Evolutionary conservation across 2,797 vertebrate species (phyloP), one percentile per base, ranked within the genome.

Genomic region (Furcifer pardalis): DNA sequence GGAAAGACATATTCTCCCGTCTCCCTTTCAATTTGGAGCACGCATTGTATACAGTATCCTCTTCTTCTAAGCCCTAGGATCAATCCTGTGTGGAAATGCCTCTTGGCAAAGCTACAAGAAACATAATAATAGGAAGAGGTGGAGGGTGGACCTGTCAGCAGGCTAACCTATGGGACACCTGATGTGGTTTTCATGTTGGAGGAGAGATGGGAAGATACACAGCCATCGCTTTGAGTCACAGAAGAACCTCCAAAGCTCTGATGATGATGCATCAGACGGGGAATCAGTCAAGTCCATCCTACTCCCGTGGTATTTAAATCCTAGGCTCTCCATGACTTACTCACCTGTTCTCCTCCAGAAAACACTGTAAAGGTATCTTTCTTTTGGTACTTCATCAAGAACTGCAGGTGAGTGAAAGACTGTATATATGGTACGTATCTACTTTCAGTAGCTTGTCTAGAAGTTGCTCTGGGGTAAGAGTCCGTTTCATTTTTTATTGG

Each of bases 171-270:
- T 73, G 63, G 42, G 71, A 37, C 65, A 62, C 56, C 13, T 76
- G 37, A 86, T 27, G 10, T 81, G 40, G 7, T 40, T 71, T 86
- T 49, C 65, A 81, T 77, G 65, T n/a, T 42, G 56, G 71, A 69
- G 30, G n/a, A 71, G 42, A 80, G 72, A 75, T 87, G 65, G n/a
- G 63, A 69, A 56, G 63, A 71, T 32, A 75, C 7, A 27, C 19
- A 79, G 44, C 40, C 56, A 62, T 15, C 7, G 59, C 52, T 40
- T 84, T 87, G 86, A 87, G 71, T 87, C 86, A 87, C 77, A 35
- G 73, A 27, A 62, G 32, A 73, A 44, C 27, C 69, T 62, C 65
- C 15, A 59, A 59, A 44, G n/a, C 17, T n/a, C 35, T 77, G 79
- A 56, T 56, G 52, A 56, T 56, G 52, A 86, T 81, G 65, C 79